phyloP scores from a whole-genome alignment of 2,113 vertebrate species.

The Odontesthes bonariensis region DNA sequence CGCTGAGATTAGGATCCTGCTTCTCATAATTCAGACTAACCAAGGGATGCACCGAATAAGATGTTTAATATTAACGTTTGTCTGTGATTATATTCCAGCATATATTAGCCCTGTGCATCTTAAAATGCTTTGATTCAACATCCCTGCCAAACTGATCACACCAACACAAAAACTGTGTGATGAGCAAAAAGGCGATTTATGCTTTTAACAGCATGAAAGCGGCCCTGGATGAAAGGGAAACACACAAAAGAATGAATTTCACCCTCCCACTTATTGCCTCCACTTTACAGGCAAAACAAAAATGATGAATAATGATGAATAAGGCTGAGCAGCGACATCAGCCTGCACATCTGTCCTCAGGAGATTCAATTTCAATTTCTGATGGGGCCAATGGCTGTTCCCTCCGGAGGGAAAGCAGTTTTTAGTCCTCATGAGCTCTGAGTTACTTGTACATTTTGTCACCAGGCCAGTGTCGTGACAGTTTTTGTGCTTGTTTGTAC shows the following conservation, averaged over 20 bases:
- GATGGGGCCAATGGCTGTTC: too few relatives aligned
- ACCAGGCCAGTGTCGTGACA: too few relatives aligned
- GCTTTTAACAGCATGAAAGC: conserved; percentile 42
- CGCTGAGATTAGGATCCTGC: too few relatives aligned
- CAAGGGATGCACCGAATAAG: neutral
- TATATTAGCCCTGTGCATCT: neutral
- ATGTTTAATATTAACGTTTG: neutral
- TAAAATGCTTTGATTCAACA: neutral
- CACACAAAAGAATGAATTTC: conserved; percentile 63
- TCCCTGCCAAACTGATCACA: conserved; percentile 4
- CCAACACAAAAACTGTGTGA: conserved; percentile 13
- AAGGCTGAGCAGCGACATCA: conserved; percentile 15
- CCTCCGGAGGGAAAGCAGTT: too few relatives aligned
- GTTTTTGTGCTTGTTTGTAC: too few relatives aligned
- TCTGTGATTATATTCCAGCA: too few relatives aligned
- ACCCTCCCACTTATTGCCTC: conserved; percentile 36
- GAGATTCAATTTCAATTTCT: neutral
- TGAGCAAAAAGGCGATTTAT: conserved; percentile 42
- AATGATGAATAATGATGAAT: conserved; percentile 54
- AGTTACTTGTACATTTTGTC: too few relatives aligned
- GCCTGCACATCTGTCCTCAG: neutral
- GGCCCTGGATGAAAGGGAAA: conserved; percentile 56
- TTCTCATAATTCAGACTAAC: neutral
- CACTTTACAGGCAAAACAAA: conserved; percentile 59
- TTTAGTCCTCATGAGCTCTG: too few relatives aligned